Evolutionary conservation across 2,113 vertebrate species (phyloP).

Genomic region (Pelvicachromis taeniatus): DNA sequence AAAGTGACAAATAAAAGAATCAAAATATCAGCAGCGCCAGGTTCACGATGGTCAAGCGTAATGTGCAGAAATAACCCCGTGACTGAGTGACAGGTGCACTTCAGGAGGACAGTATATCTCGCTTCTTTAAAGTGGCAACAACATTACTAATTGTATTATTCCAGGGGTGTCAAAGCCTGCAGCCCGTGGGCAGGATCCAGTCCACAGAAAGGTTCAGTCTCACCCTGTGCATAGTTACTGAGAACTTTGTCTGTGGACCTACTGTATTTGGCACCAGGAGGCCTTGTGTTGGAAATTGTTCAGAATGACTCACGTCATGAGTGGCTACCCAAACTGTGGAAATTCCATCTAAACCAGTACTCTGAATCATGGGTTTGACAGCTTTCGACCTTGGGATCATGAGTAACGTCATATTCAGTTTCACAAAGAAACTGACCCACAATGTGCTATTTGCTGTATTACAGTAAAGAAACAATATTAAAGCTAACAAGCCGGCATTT

Average conservation of each 20-base stretch:
- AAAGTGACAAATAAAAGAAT: conserved; percentile 18
- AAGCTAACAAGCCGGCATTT: not conserved
- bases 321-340: not conserved
- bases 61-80: not conserved
- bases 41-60: not conserved
- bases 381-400: not conserved
- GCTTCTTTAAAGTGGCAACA: not conserved
- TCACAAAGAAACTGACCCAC: not conserved
- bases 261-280: not conserved
- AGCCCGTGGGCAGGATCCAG: not conserved
- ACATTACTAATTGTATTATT: not conserved
- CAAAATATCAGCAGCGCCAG: not conserved
- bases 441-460: not conserved
- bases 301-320: not conserved
- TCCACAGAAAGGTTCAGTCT: not conserved
- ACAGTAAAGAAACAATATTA: not conserved
- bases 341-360: not conserved
- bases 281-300: not conserved
- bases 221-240: not conserved
- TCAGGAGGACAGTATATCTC: not conserved
- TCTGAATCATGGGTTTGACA: not conserved
- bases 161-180: not conserved
- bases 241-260: not conserved
- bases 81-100: not conserved
- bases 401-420: not conserved